phyloP scores from a whole-genome alignment of 2,888 invertebrate species.

The Caenorhabditis doughertyi region DNA sequence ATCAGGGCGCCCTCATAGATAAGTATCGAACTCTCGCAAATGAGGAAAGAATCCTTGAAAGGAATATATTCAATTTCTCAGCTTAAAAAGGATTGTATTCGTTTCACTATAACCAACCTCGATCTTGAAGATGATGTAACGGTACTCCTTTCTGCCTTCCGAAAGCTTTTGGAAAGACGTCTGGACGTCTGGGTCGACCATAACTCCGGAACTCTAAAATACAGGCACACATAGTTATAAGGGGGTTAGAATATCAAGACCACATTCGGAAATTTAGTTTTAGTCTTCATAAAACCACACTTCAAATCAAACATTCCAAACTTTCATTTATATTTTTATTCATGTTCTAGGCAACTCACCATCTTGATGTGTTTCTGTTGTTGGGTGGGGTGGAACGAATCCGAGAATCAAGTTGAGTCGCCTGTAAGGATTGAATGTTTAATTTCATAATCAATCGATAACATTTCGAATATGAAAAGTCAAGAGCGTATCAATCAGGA shows the following conservation, averaged over 20 bases:
- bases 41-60: too few relatives aligned
- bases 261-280: conserved; percentile 19
- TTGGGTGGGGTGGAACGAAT: conserved; percentile 41
- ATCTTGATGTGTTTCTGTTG: conserved; percentile 41
- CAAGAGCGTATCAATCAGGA: background rate
- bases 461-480: background rate
- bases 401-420: conserved; percentile 52
- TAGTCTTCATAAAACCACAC: background rate
- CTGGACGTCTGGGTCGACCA: conserved; percentile 82
- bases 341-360: conserved; percentile 39
- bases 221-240: conserved; percentile 46
- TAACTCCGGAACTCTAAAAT: conserved; percentile 81
- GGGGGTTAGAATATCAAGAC: conserved; percentile 37
- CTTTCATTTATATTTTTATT: conserved; percentile 12
- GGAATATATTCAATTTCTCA: too few relatives aligned
- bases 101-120: conserved; percentile 75
- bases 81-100: too few relatives aligned
- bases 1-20: too few relatives aligned
- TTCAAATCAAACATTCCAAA: conserved; percentile 45
- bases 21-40: too few relatives aligned
- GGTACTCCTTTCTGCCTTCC: conserved; percentile 81
- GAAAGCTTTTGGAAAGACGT: conserved; percentile 81
- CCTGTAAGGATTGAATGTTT: too few relatives aligned
- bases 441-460: conserved; percentile 41
- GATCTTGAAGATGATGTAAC: conserved; percentile 83